Evolutionary conservation across 2,888 invertebrate species (phyloP).

Genomic region (Caenorhabditis sp.): DNA sequence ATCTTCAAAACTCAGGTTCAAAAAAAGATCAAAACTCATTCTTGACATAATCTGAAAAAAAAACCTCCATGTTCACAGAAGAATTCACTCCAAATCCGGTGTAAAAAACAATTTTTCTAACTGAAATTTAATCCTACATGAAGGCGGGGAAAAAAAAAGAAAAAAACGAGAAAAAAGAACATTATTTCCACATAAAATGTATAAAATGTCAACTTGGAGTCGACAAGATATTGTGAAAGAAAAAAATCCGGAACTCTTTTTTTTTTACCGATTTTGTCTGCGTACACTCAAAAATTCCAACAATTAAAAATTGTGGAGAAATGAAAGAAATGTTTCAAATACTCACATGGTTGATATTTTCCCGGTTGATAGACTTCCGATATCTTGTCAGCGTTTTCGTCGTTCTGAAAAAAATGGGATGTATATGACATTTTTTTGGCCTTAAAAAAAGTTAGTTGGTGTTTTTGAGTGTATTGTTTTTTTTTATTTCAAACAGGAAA

Average conservation of each 20-base stretch:
- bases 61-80: neutral
- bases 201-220: neutral
- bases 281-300: neutral
- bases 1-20: too few relatives aligned
- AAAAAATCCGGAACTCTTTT: neutral
- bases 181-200: neutral
- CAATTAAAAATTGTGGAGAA: too few relatives aligned
- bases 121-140: neutral
- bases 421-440: neutral
- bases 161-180: neutral
- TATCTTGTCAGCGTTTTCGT: conserved; percentile 13
- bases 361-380: conserved; percentile 42
- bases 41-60: neutral
- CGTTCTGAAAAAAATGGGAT: neutral
- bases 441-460: too few relatives aligned
- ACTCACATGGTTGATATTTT: conserved; percentile 42
- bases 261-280: neutral
- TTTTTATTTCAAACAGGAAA: too few relatives aligned
- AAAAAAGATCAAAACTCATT: neutral
- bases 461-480: too few relatives aligned
- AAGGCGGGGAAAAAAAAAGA: neutral
- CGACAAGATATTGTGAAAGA: neutral
- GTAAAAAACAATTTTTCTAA: neutral
- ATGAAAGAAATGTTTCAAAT: too few relatives aligned
- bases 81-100: neutral